Evolutionary conservation across 2,113 vertebrate species (phyloP).

Genomic region (Passerina amoena): DNA sequence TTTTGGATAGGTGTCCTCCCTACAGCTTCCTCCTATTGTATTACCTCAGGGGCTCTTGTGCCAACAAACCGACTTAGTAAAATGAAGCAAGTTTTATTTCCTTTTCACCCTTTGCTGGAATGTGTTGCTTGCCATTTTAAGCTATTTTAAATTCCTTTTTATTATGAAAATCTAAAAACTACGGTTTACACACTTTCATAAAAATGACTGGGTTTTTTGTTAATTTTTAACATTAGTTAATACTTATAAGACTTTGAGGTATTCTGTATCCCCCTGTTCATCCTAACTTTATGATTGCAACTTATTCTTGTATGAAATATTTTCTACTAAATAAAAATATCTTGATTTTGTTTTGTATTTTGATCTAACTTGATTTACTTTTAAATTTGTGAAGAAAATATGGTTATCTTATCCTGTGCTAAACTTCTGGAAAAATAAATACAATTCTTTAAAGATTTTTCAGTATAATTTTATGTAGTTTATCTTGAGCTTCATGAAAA

Average conservation of each 20-base stretch:
- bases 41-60: not conserved
- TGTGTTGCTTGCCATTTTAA: not conserved
- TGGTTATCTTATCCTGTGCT: not conserved
- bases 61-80: not conserved
- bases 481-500: not conserved
- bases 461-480: not conserved
- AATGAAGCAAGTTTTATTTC: not conserved
- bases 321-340: not conserved
- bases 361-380: not conserved
- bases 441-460: not conserved
- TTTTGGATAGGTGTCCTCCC: not conserved
- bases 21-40: rapidly evolving
- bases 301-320: not conserved
- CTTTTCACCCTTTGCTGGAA: not conserved
- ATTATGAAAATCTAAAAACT: not conserved
- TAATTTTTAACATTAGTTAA: not conserved
- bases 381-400: not conserved
- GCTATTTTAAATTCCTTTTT: not conserved
- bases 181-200: not conserved
- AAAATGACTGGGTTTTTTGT: not conserved
- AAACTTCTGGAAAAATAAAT: not conserved
- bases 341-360: not conserved
- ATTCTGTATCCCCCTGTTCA: not conserved
- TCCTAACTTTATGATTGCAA: not conserved
- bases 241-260: not conserved